Conservation (phyloP, 1,140 invertebrate species). For the Euborellia annulipes region DNA sequence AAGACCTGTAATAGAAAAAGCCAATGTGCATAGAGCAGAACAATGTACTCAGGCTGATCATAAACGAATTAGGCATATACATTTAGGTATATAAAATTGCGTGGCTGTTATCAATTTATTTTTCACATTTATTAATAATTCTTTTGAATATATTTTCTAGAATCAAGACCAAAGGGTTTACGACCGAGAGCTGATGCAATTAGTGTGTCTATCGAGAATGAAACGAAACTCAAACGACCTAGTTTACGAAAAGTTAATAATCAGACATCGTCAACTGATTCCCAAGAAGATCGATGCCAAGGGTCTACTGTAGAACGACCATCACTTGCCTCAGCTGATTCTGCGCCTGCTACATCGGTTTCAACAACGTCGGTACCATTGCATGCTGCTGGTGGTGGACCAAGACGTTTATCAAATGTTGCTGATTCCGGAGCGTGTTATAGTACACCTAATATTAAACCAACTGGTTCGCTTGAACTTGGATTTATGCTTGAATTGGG, state of each 20-base stretch:
- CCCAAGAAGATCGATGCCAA: conserved; percentile 6
- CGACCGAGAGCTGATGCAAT: too few species aligned
- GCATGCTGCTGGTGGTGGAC: not conserved
- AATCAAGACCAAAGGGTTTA: conserved; percentile 1
- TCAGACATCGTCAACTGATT: conserved; percentile 9
- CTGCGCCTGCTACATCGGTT: too few species aligned
- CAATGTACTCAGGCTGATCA: conserved; percentile 18
- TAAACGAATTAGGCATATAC: not conserved
- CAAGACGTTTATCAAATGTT: not conserved
- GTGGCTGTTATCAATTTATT: too few species aligned
- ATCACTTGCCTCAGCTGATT: conserved; percentile 1
- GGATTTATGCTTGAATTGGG: conserved; percentile 4
- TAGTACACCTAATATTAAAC: conserved; percentile 19
- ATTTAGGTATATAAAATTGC: too few species aligned
- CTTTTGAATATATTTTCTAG: conserved; percentile 2
- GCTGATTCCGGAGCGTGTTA: not conserved
- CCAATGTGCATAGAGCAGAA: conserved; percentile 25
- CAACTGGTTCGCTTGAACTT: conserved; percentile 23
- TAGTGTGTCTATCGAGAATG: too few species aligned
- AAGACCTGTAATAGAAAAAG: conserved; percentile 22
- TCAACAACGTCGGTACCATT: too few species aligned
- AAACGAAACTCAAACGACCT: not conserved
- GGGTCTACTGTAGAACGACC: conserved; percentile 3
- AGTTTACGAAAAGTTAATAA: conserved; percentile 1
- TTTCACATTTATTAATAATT: too few species aligned